Conservation (phyloP, 2,113 vertebrate species). For the Chaetops frenatus region DNA sequence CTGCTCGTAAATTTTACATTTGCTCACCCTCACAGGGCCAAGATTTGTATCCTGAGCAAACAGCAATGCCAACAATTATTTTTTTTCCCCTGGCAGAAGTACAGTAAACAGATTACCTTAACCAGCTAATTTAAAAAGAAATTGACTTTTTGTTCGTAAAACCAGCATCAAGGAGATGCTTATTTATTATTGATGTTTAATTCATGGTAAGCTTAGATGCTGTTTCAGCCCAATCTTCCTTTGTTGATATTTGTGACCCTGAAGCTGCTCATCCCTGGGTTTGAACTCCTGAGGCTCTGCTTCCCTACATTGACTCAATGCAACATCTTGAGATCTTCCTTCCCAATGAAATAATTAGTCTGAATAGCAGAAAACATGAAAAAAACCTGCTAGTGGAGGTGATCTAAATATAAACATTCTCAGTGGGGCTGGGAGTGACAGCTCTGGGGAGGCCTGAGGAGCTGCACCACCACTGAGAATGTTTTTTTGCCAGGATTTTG, state of each 20-base stretch:
- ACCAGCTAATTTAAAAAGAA: neutral
- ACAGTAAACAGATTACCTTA: neutral
- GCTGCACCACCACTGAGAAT: neutral
- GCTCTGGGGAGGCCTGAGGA: neutral
- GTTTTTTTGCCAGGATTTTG: neutral
- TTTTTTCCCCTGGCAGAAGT: neutral
- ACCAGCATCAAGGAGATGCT: neutral
- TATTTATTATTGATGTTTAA: neutral
- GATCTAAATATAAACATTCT: accelerated
- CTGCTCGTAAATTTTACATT: neutral
- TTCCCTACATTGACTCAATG: neutral
- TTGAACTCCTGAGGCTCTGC: neutral
- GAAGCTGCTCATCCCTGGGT: neutral
- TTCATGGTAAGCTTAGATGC: neutral
- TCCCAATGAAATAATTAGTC: neutral
- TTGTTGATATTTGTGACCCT: neutral
- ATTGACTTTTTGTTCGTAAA: neutral
- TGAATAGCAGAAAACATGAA: neutral
- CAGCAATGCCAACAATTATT: neutral
- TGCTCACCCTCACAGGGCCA: neutral
- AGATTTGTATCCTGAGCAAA: neutral
- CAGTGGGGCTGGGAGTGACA: neutral
- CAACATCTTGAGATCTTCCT: neutral
- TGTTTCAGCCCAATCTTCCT: neutral
- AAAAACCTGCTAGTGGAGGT: neutral